Percentiles rank a stretch among this genome's conserved stretches.
Evolutionary conservation across 2,113 vertebrate species (phyloP).

Genomic region (Macaca fascicularis): T2T-MFA8v1.1 NC_088386.1:35948501-35949000

Average conservation of each 20-base stretch:
- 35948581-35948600: not conserved
- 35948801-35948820: not conserved
- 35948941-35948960: not conserved
- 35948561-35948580: not conserved
- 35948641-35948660: not conserved
- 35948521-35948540: not conserved
- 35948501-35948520: not conserved
- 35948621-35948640: conserved; percentile 31
- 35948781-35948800: not conserved
- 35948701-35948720: conserved; percentile 29
- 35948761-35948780: not conserved
- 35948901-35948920: not conserved
- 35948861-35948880: not conserved
- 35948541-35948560: not conserved
- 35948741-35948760: conserved; percentile 16
- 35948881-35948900: not conserved
- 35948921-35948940: not conserved
- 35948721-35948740: conserved; percentile 26
- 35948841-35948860: not conserved
- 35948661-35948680: not conserved
- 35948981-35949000: not conserved
- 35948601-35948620: not conserved
- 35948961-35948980: not conserved
- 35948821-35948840: not conserved
- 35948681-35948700: not conserved